A percentile compares a stretch with the other conserved stretches of the same genome.
phyloP scores from a whole-genome alignment of 2,113 vertebrate genomes.

The Progne subis region DNA sequence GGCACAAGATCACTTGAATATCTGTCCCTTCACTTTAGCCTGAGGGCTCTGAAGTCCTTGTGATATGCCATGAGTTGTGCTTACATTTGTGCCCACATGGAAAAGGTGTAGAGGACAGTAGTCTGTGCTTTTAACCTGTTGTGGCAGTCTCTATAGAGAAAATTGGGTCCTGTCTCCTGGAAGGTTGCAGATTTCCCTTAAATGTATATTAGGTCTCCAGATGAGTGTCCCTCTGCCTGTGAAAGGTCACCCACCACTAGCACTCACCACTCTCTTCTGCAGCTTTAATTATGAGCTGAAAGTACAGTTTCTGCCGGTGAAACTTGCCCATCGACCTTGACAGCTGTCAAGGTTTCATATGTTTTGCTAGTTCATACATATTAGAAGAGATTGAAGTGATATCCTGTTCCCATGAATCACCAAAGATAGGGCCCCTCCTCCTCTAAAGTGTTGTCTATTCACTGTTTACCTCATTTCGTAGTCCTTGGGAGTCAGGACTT shows the following conservation, averaged over 20 bases:
- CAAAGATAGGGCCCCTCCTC: not conserved
- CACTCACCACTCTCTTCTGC: not conserved
- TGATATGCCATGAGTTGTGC: not conserved
- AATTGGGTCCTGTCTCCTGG: not conserved
- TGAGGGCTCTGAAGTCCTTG: not conserved
- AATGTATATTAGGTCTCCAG: not conserved
- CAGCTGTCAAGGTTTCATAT: not conserved
- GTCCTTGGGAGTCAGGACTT: not conserved
- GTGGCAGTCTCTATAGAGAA: not conserved
- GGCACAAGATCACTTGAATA: not conserved
- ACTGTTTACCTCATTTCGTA: not conserved
- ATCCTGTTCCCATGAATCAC: not conserved
- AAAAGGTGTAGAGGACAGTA: not conserved
- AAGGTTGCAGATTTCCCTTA: not conserved
- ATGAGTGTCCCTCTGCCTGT: not conserved
- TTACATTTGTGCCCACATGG: not conserved
- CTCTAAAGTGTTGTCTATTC: not conserved
- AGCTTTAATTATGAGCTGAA: not conserved
- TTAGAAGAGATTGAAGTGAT: not conserved
- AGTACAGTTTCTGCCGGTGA: not conserved
- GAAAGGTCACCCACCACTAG: not conserved
- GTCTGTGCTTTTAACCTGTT: not conserved
- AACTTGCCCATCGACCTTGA: not conserved
- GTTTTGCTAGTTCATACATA: not conserved
- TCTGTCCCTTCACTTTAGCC: not conserved